phyloP scores from a whole-genome alignment of 2,888 invertebrate species.

The Acanthococcus lagerstroemiae region DNA sequence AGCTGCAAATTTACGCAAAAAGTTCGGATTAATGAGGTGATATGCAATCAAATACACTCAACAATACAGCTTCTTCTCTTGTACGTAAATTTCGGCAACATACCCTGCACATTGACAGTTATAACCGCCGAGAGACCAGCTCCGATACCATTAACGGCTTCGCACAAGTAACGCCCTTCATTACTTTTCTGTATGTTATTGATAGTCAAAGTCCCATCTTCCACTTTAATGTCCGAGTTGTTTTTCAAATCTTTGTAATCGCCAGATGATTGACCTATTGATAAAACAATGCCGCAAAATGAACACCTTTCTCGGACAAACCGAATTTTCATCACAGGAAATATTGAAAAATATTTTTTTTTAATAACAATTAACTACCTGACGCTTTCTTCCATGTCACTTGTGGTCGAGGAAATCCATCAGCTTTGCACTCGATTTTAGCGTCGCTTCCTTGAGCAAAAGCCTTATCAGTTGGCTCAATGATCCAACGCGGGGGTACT shows the following conservation, averaged over 20 bases:
- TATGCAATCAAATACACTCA: too few species aligned
- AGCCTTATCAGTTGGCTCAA: conserved; percentile 89
- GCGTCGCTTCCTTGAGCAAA: conserved; percentile 91
- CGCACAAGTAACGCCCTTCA: conserved; percentile 90
- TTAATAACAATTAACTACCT: conserved; percentile 48
- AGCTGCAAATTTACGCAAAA: too few species aligned
- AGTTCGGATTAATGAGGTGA: too few species aligned
- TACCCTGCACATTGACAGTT: conserved; percentile 86
- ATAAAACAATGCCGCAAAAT: too few species aligned
- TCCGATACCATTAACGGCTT: conserved; percentile 92
- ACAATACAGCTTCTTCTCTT: too few species aligned
- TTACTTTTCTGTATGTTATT: conserved; percentile 85
- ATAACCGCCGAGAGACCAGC: conserved; percentile 90
- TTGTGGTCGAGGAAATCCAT: conserved; percentile 88
- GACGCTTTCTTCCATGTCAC: conserved; percentile 93
- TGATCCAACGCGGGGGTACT: conserved; percentile 94
- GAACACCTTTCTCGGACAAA: too few species aligned
- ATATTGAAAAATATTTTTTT: conserved; percentile 7
- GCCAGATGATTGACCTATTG: conserved; percentile 72
- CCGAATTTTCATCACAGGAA: too few species aligned
- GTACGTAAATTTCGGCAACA: too few species aligned
- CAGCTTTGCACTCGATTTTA: conserved; percentile 89
- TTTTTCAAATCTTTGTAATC: conserved; percentile 73
- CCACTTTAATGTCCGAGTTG: conserved; percentile 81
- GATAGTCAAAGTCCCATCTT: conserved; percentile 85